Percentiles rank a stretch among this genome's conserved stretches.
Evolutionary conservation across 2,888 invertebrate genomes (phyloP).

Genomic region (Pyrocoelia pectoralis): DNA sequence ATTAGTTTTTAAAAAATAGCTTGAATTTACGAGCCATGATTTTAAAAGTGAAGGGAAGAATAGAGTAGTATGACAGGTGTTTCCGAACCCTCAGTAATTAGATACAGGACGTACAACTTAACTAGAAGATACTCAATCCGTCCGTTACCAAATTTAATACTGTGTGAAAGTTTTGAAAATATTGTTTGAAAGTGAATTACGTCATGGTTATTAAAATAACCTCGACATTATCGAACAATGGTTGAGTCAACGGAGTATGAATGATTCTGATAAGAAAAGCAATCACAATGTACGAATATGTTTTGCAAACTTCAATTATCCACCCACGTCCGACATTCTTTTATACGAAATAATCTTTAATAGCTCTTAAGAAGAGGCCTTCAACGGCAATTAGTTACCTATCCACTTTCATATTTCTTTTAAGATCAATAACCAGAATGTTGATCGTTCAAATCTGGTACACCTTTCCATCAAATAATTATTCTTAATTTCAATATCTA

Average conservation of each 20-base stretch:
- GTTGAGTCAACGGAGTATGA: not conserved
- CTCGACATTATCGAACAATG: constrained; percentile 3
- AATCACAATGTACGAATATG: not conserved
- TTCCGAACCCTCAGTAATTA: constrained; percentile 8
- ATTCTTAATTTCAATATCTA: no score
- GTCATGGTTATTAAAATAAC: not conserved
- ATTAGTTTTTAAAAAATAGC: no score
- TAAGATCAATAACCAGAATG: no score
- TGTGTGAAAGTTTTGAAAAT: not conserved
- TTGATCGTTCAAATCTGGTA: no score
- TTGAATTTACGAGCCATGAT: no score
- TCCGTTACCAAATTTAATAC: not conserved
- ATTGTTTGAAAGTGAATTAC: not conserved
- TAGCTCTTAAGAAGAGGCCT: no score
- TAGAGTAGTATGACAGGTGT: constrained; percentile 8
- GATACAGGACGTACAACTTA: constrained; percentile 8
- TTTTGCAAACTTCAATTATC: not conserved
- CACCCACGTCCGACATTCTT: not conserved
- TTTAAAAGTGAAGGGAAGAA: not conserved
- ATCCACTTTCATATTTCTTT: no score
- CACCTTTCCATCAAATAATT: no score
- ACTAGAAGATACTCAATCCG: not conserved
- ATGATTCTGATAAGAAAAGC: not conserved
- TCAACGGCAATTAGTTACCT: no score
- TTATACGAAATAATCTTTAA: no score